Base-by-base conservation (phyloP, 2,113 vertebrate genomes). In the Taxidea taxus region DNA sequence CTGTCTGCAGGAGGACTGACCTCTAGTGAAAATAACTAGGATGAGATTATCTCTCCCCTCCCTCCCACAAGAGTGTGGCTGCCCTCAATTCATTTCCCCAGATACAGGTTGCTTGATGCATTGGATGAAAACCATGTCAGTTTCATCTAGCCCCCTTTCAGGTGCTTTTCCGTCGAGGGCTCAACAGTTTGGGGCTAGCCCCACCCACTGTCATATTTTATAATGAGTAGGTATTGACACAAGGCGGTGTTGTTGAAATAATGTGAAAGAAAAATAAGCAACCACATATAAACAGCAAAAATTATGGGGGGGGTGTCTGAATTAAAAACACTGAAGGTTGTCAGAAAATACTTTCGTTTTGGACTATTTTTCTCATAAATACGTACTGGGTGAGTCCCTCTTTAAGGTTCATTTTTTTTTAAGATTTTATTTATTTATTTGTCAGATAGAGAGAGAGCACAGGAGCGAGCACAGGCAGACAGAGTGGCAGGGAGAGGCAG, bases 1-100 rank as follows among this genome's bases (percentile, higher is more conserved):
- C 58, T 16, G 56, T 23, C 4, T 7, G 10, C 5, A 5, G 4
- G 0, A 27, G 85, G 18, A 29, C 1, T 25, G 18, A 21, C 10
- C 16, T 82, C 29, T 4, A 10, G 42, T 66, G 39, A 51, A 44
- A 47, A 31, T 27, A 47, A 34, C 6, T 37, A 10, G 6, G n/a
- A 23, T 10, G 42, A 42, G 15, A 14, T 37, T 3, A 6, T 7
- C 54, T 31, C 13, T 78, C 64, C 68, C 16, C 10, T 25, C 13
- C 4, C 56, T 56, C 56, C 72, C 62, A 31, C 56, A 25, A 18
- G 6, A 20, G 68, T 3, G 0, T 4, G 25, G 27, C 47, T 77
- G 21, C 31, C 47, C 10, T 54, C 7, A 1, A 16, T 1, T 4
- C 18, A 12, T 56, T 5, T 3, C 27, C 31, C 58, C 68, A 20